A percentile compares a stretch with the other conserved stretches of the same genome.
Conservation (phyloP, 2,888 invertebrate species). For the Agonopterix alstromeriana region DNA sequence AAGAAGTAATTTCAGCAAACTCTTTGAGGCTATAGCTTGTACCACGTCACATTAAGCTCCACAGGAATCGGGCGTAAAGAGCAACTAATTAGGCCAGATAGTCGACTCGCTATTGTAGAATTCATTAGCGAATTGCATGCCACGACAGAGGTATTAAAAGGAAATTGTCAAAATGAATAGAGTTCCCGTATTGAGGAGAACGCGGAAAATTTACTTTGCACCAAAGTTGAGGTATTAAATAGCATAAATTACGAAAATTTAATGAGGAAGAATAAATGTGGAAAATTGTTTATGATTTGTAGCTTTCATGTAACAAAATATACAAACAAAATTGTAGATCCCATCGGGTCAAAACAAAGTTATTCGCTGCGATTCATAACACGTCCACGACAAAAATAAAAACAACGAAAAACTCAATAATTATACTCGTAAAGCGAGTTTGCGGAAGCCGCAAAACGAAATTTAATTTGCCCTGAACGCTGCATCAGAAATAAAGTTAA, state of each 20-base stretch:
- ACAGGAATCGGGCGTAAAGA: conserved; percentile 50
- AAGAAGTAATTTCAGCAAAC: conserved; percentile 4
- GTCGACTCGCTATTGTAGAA: conserved; percentile 53
- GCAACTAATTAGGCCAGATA: conserved; percentile 54
- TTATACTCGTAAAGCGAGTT: conserved; percentile 68
- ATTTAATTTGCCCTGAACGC: conserved; percentile 77
- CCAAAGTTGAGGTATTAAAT: neutral
- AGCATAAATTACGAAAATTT: no score
- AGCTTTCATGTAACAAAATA: neutral
- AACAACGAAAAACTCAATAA: conserved; percentile 57
- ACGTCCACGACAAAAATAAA: conserved; percentile 27
- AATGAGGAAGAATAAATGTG: neutral
- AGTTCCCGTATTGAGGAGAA: conserved; percentile 11
- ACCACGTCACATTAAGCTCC: conserved; percentile 35
- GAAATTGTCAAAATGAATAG: conserved; percentile 30
- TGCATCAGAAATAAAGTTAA: conserved; percentile 77
- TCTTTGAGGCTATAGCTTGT: conserved; percentile 28
- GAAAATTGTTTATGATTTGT: neutral
- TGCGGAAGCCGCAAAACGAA: conserved; percentile 74
- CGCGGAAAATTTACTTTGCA: conserved; percentile 8
- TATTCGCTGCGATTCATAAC: conserved; percentile 50
- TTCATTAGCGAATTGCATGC: conserved; percentile 49
- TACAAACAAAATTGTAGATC: conserved; percentile 10
- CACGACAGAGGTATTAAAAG: conserved; percentile 33
- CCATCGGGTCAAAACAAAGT: conserved; percentile 41